A percentile compares a stretch with the other conserved stretches of the same genome.
Conservation (phyloP, 2,797 vertebrate species). For the Brachyrhaphis roseni region DNA sequence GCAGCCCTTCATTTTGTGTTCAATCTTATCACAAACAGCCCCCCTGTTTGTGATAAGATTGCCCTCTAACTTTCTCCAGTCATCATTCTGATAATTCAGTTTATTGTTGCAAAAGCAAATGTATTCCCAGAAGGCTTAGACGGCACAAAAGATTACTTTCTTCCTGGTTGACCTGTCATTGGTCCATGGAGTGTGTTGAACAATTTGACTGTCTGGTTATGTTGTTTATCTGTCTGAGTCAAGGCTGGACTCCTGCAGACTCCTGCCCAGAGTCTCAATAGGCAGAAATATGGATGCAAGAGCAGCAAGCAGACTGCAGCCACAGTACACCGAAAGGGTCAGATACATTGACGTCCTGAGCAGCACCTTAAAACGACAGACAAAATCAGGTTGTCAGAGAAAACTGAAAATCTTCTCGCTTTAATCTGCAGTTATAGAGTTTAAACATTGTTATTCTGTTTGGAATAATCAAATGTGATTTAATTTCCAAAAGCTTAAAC, state of each 20-base stretch:
- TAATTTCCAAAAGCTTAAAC: not conserved
- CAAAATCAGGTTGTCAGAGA: not conserved
- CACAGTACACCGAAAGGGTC: slow-evolving; percentile 86
- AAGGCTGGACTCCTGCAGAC: slow-evolving; percentile 84
- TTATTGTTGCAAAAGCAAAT: slow-evolving; percentile 14
- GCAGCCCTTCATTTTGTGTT: slow-evolving; percentile 21
- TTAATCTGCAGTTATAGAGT: not conserved
- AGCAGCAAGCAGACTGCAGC: slow-evolving; percentile 84
- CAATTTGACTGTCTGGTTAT: slow-evolving; percentile 13
- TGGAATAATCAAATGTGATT: not conserved
- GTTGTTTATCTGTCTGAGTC: slow-evolving; percentile 77
- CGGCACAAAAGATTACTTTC: not conserved
- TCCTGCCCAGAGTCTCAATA: slow-evolving; percentile 87
- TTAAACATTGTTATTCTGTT: not conserved
- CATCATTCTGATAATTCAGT: slow-evolving; percentile 30
- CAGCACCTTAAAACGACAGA: slow-evolving; percentile 82
- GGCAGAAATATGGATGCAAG: slow-evolving; percentile 86
- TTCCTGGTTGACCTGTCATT: not conserved
- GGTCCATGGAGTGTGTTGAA: accelerated
- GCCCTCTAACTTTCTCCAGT: slow-evolving; percentile 28
- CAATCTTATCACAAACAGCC: not conserved
- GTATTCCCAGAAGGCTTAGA: slow-evolving; percentile 12
- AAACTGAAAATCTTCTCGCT: not conserved
- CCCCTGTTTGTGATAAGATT: slow-evolving; percentile 21
- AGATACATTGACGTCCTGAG: slow-evolving; percentile 85